Base-by-base conservation (phyloP, 2,113 vertebrate species). In the Haemorhous mexicanus region DNA sequence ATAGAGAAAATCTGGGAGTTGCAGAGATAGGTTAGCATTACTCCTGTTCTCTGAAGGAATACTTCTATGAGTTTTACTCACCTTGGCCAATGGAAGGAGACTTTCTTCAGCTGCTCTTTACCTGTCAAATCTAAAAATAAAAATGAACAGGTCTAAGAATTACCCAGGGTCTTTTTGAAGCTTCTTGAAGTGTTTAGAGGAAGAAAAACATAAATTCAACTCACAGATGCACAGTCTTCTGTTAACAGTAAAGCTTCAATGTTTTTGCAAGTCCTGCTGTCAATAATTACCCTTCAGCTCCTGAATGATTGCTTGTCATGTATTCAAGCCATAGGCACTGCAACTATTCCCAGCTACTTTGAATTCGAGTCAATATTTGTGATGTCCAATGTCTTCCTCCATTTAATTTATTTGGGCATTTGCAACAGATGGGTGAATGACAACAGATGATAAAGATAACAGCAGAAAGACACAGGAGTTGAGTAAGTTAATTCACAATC, bases 281-380 rank as follows among this genome's bases (percentile, higher is more conserved):
- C 72, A 93, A 47, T 80, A 92, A 88, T 50, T 75, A 67, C 35
- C 24, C 46, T 81, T 89, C 72, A 74, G 3, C 17, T 61, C 2
- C 5, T 74, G 47, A 84, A 56, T 39, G 55, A 84, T 47, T 91
- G 16, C 16, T 70, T 11, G 0, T 70, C 83, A 22, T 75, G 11
- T 13, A 12, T 84, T 90, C 55, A 75, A 86, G 35, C 41, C 50
- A 66, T 49, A 59, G 39, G 19, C 4, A 1, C 32, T 68, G 23
- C 39, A 86, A 67, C 27, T 84, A 37, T 32, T 96, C 56, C 47
- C 28, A 93, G 16, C 7, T 56, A 56, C 32, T 87, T n/a, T 75
- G 64, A 81, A 88, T 86, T 90, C 80, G 67, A 78, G 37, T 61
- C 68, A 93, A 37, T 61, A 79, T 91, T 94, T 92, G 76, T 87